These are phyloP conservation scores for Hemicrepidius hirtus DNA, from an alignment of 2,888 invertebrate genomes.

Conservation along the genomic window DNA sequence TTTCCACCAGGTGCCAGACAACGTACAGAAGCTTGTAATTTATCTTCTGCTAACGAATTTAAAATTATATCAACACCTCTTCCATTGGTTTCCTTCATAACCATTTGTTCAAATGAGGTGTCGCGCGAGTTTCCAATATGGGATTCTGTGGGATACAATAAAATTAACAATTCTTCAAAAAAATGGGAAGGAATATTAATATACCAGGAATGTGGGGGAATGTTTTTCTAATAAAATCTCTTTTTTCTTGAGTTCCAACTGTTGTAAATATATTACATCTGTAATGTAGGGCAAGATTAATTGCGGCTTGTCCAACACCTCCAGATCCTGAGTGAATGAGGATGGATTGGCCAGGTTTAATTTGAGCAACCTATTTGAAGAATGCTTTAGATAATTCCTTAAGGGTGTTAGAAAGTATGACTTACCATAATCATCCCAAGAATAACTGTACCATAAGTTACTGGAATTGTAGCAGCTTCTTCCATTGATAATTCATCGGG, in stretches of 20 bases:
- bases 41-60: conserved; percentile 95
- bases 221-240: conserved; percentile 76
- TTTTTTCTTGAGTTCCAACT: conserved; percentile 80
- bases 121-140: conserved; percentile 93
- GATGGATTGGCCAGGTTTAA: conserved; percentile 69
- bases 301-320: conserved; percentile 87
- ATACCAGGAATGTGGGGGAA: conserved; percentile 70
- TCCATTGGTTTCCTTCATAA: conserved; percentile 87
- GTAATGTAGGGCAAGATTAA: conserved; percentile 79
- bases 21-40: conserved; percentile 82
- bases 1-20: conserved; percentile 78
- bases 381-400: too few species aligned
- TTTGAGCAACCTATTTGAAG: conserved; percentile 68
- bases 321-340: conserved; percentile 79
- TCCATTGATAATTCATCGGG: conserved; percentile 75
- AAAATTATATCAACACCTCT: conserved; percentile 92
- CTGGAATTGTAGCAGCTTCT: conserved; percentile 78
- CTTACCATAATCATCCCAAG: conserved; percentile 62
- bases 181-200: too few species aligned
- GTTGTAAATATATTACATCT: conserved; percentile 83
- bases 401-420: not conserved
- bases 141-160: conserved; percentile 67
- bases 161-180: too few species aligned
- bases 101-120: conserved; percentile 89
- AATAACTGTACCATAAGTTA: conserved; percentile 74